Conservation (phyloP, 2,888 invertebrate genomes). For the Meandrusa payeni region DNA sequence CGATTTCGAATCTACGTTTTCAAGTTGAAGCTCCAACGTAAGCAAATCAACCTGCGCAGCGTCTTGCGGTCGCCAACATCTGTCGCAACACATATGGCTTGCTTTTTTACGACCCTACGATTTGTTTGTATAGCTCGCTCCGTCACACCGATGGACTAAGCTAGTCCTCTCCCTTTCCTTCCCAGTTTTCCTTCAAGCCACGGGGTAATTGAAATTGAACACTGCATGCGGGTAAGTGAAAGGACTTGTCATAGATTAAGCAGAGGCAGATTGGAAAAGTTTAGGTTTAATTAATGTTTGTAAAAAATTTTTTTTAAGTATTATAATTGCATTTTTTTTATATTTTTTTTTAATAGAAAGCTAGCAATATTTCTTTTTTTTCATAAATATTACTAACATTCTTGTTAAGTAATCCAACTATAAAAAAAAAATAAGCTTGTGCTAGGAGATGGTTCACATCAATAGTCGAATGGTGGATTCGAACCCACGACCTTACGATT, state of each 20-base stretch:
- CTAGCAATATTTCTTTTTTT: no score
- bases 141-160: slow-evolving; percentile 31
- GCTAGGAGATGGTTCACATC: no score
- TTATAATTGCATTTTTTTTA: no score
- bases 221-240: slow-evolving; percentile 76
- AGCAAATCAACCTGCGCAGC: slow-evolving; percentile 50
- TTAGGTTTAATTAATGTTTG: no score
- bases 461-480: no score
- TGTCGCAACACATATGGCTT: slow-evolving; percentile 72
- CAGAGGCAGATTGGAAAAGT: neutral
- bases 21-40: slow-evolving; percentile 18
- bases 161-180: slow-evolving; percentile 39
- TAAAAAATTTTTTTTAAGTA: no score
- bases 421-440: no score
- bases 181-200: slow-evolving; percentile 66
- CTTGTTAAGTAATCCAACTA: no score
- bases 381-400: no score
- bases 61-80: slow-evolving; percentile 63
- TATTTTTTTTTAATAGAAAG: no score
- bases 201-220: slow-evolving; percentile 73
- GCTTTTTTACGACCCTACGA: slow-evolving; percentile 61
- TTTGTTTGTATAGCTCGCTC: slow-evolving; percentile 64
- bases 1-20: slow-evolving; percentile 1
- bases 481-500: no score
- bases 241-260: slow-evolving; percentile 61